Conservation (phyloP, 2,888 invertebrate species). For the Synanthedon myopaeformis region DNA sequence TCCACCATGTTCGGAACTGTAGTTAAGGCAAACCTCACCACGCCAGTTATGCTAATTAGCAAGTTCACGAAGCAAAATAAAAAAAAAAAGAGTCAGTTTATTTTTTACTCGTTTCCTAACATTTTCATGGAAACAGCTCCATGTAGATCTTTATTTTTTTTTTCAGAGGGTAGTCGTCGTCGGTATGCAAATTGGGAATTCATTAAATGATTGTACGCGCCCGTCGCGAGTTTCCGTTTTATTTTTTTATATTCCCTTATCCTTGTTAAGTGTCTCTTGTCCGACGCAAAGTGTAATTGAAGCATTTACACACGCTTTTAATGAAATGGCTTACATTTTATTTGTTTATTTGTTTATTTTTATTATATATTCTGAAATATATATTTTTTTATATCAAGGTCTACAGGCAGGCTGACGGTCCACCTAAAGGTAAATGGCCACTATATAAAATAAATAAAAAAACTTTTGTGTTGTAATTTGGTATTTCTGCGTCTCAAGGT, state of each 20-base stretch:
- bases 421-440: no score
- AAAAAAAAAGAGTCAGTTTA: neutral
- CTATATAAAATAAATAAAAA: no score
- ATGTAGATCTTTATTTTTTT: slow-evolving; percentile 20
- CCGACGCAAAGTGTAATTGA: slow-evolving; percentile 22
- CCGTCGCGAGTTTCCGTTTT: slow-evolving; percentile 39
- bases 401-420: no score
- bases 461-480: no score
- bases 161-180: slow-evolving; percentile 35
- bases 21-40: neutral
- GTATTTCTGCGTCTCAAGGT: no score
- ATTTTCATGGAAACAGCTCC: slow-evolving; percentile 16
- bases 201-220: slow-evolving; percentile 59
- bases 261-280: slow-evolving; percentile 51
- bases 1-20: no score
- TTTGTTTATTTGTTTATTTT: slow-evolving; percentile 1
- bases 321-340: slow-evolving; percentile 12
- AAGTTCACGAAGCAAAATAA: neutral
- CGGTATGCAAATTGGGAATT: slow-evolving; percentile 64
- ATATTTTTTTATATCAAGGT: no score
- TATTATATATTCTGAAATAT: neutral
- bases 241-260: slow-evolving; percentile 20
- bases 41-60: neutral
- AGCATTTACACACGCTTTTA: slow-evolving; percentile 31
- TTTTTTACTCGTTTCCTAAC: neutral